Percentiles rank a stretch among this genome's conserved stretches.
Evolutionary conservation across 2,888 invertebrate genomes (phyloP).

Genomic region (Sinopyrophorus schimmeli): DNA sequence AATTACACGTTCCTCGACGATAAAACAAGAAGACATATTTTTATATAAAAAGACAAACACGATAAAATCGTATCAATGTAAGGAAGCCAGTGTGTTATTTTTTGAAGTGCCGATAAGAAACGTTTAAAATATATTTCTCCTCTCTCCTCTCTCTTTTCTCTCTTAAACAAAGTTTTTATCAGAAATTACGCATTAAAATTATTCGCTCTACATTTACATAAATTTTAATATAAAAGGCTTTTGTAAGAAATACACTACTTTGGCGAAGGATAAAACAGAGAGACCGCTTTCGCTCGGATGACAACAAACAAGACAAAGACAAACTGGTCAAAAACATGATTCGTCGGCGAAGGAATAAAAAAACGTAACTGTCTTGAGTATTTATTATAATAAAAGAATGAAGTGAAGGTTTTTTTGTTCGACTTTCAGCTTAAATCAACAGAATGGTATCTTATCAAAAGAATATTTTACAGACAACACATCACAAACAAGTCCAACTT

Average conservation of each 20-base stretch:
- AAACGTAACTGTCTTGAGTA: no score
- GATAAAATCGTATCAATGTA: slow-evolving; percentile 14
- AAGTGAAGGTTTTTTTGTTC: no score
- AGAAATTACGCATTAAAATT: slow-evolving; percentile 19
- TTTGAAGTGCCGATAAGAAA: slow-evolving; percentile 7
- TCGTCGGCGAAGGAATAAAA: slow-evolving; percentile 3
- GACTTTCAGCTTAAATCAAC: no score
- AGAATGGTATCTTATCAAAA: no score
- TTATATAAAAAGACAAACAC: slow-evolving; percentile 18
- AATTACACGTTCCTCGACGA: not conserved
- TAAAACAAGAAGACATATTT: slow-evolving; percentile 5
- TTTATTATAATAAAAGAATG: no score
- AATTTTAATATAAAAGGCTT: slow-evolving; percentile 5
- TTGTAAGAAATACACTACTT: slow-evolving; percentile 1
- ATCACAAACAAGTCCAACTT: no score
- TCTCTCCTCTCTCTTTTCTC: no score
- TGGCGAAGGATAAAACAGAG: no score
- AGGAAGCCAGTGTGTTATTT: slow-evolving; percentile 23
- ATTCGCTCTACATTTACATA: slow-evolving; percentile 1
- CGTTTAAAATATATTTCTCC: slow-evolving; percentile 7
- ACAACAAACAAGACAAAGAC: slow-evolving; percentile 5
- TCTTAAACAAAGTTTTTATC: slow-evolving; percentile 14
- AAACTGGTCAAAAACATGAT: slow-evolving; percentile 4
- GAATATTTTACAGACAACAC: no score
- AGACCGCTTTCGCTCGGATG: not conserved